phyloP scores from a whole-genome alignment of 2,797 vertebrate genomes.

The Spatula clypeata region DNA sequence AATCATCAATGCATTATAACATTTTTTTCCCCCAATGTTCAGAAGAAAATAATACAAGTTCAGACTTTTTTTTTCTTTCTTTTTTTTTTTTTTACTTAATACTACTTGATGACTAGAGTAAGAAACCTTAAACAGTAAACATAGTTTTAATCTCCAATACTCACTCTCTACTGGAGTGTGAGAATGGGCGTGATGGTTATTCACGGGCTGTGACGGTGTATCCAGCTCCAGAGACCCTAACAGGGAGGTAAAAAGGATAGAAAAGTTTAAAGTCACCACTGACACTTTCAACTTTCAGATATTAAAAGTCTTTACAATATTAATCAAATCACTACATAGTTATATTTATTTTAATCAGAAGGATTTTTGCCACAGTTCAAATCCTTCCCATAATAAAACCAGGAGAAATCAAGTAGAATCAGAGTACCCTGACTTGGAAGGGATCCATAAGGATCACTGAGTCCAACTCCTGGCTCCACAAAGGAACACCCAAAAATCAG shows the following conservation, averaged over 20 bases:
- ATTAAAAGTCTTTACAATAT: background rate
- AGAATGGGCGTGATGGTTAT: conserved; percentile 97
- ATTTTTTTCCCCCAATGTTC: background rate
- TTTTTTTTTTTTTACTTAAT: background rate
- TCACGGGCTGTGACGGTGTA: conserved; percentile 96
- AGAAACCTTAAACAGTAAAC: background rate
- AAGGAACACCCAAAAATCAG: background rate
- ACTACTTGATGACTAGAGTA: background rate
- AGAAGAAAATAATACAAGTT: background rate
- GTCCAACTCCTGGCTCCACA: background rate
- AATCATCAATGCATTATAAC: background rate
- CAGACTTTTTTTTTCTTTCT: background rate
- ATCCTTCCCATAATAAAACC: background rate
- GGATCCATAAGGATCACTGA: background rate
- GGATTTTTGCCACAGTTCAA: background rate
- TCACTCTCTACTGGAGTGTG: conserved; percentile 95
- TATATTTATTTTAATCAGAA: background rate
- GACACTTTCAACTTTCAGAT: background rate
- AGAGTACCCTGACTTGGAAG: background rate
- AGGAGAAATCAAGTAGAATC: background rate
- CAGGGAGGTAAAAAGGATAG: background rate
- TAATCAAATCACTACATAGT: background rate
- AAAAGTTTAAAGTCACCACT: background rate
- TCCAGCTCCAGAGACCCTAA: conserved; percentile 97
- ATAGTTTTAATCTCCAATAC: conserved; percentile 50